Conservation (phyloP, 2,888 invertebrate genomes). For the Acanthopleura granulata region DNA sequence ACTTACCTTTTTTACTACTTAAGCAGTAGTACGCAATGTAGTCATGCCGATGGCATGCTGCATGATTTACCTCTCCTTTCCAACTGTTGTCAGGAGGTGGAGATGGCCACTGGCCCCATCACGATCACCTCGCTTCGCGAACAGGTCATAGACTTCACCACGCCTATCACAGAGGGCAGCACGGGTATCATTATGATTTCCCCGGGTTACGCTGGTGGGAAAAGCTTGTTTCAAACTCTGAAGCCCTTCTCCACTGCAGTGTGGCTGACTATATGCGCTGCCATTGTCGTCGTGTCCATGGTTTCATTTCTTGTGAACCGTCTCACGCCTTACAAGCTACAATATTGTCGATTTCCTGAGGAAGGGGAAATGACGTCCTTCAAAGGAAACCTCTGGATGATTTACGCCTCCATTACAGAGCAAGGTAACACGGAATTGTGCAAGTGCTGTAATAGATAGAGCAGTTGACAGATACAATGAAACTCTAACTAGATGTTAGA, state of each 20-base stretch:
- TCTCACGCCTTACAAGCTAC: background rate
- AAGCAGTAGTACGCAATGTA: too few relatives aligned
- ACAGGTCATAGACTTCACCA: constrained; percentile 18
- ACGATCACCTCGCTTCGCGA: constrained; percentile 12
- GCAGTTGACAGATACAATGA: too few relatives aligned
- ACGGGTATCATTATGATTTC: background rate
- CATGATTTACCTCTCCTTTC: too few relatives aligned
- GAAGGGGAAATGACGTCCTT: background rate
- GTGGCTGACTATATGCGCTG: background rate
- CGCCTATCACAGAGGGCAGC: constrained; percentile 7
- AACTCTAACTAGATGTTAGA: too few relatives aligned
- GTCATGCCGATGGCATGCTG: too few relatives aligned
- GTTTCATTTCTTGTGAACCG: constrained; percentile 4
- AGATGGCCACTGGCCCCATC: constrained; percentile 11
- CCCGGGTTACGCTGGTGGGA: background rate
- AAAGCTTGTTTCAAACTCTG: background rate
- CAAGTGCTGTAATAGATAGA: too few relatives aligned
- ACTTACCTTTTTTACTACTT: too few relatives aligned
- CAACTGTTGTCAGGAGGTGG: constrained; percentile 1
- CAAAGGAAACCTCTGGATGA: background rate
- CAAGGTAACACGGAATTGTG: background rate
- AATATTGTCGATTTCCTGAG: too few relatives aligned
- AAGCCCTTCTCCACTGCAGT: constrained; percentile 5
- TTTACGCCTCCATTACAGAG: background rate
- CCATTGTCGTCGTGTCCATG: background rate